Evolutionary conservation across 2,797 vertebrate species (phyloP).

Genomic region (Delichon dasypus): DNA sequence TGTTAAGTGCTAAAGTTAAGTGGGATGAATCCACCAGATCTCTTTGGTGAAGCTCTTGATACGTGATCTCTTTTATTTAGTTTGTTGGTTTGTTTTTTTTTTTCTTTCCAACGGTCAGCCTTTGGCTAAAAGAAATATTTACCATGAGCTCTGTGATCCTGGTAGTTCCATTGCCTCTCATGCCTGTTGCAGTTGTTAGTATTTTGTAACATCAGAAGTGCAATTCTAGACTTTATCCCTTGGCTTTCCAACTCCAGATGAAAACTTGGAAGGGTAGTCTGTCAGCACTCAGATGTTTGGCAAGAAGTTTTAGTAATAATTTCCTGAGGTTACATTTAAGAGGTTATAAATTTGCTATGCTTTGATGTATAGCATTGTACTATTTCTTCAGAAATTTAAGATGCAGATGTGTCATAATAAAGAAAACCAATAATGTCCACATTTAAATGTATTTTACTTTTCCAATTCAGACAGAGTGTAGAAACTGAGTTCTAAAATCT

Average conservation of each 20-base stretch:
- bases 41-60: neutral
- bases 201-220: slow-evolving; percentile 34
- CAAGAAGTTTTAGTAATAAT: slow-evolving; percentile 41
- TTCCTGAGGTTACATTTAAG: slow-evolving; percentile 55
- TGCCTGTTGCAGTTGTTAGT: slow-evolving; percentile 31
- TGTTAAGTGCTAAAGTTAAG: slow-evolving; percentile 1
- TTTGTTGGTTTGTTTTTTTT: accelerated
- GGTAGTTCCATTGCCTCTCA: slow-evolving; percentile 12
- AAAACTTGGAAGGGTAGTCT: slow-evolving; percentile 47
- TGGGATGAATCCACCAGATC: neutral
- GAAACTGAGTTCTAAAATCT: neutral
- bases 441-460: neutral
- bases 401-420: neutral
- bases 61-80: neutral
- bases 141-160: neutral
- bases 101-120: neutral
- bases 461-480: neutral
- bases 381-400: slow-evolving; percentile 38
- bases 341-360: slow-evolving; percentile 48
- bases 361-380: slow-evolving; percentile 47
- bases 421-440: neutral
- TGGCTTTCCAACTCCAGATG: slow-evolving; percentile 13
- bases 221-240: slow-evolving; percentile 40
- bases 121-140: slow-evolving; percentile 26
- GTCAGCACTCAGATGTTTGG: slow-evolving; percentile 52